Evolutionary conservation across 2,797 vertebrate genomes (phyloP).

Genomic region (Brachyalestes nurse): DNA sequence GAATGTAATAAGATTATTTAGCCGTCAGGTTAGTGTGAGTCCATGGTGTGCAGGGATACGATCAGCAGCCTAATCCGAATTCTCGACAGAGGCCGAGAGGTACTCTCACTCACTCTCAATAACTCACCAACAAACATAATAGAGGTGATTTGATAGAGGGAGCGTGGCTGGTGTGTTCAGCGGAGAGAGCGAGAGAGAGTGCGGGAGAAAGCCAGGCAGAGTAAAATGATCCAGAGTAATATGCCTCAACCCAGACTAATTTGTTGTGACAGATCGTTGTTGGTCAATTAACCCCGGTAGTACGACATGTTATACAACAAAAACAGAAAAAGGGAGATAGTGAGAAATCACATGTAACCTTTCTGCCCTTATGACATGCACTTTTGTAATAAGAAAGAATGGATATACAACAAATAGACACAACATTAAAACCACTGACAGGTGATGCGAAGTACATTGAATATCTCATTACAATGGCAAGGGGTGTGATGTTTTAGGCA

Average conservation of each 20-base stretch:
- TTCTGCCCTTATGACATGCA: conserved; percentile 11
- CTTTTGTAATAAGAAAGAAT: background rate
- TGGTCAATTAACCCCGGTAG: conserved; percentile 80
- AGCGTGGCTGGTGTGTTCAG: conserved; percentile 1
- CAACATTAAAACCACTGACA: too few species aligned
- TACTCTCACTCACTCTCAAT: conserved; percentile 38
- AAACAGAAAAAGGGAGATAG: conserved; percentile 9
- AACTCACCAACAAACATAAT: conserved; percentile 22
- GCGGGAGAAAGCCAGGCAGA: conserved; percentile 14
- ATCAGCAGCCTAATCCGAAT: conserved; percentile 48
- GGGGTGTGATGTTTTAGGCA: too few species aligned
- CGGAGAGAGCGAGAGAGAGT: conserved; percentile 17
- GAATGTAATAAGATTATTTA: conserved; percentile 37
- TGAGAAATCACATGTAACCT: conserved; percentile 49
- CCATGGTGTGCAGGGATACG: background rate
- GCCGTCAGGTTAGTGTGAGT: conserved; percentile 20
- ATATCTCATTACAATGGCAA: too few species aligned
- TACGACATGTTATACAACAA: conserved; percentile 70
- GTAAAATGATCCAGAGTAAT: conserved; percentile 64
- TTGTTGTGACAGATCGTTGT: conserved; percentile 72
- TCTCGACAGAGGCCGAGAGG: conserved; percentile 14
- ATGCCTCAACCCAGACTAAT: conserved; percentile 68
- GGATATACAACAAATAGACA: background rate
- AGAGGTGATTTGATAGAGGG: conserved; percentile 38
- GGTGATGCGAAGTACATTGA: too few species aligned